Evolutionary conservation across 2,888 invertebrate species (phyloP), one percentile per base, ranked within the genome.

Genomic region (Neoscelio sp.): DNA sequence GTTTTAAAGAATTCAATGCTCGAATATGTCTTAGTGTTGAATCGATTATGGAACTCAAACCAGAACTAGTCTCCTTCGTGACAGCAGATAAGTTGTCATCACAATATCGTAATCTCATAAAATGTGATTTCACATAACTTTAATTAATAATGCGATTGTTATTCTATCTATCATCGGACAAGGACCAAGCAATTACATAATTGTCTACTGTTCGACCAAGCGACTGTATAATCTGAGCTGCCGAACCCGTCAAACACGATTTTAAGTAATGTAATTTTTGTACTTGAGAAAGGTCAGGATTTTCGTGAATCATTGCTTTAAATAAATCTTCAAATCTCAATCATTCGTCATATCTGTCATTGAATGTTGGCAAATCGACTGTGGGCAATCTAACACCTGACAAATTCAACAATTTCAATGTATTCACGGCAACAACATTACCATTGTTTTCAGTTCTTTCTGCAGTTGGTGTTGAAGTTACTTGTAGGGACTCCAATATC

Each of bases 261-360:
- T 56, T 35, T 10, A 77, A 15, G n/a, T 78, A n/a, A n/a, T n/a
- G n/a, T n/a, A n/a, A 73, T 48, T 82, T 82, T 48, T 79, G 74
- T 3, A 67, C 70, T 13, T 58, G 15, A 8, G 68, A n/a, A n/a
- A 80, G 35, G 8, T 62, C 35, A 2, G 13, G 10, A 56, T 79
- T 80, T 6, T 54, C 13, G 23, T 82, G 42, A 35, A 82, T 65
- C 13, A 82, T 26, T 12, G 77, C 52, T 2, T 15, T 60, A 50
- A 82, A 82, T 10, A 56, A 6, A 46, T 81, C 75, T 1, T 17
- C 7, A 48, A 81, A 82, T n/a, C 28, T 50, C 7, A 50, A 15
- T 30, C 48, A 50, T 15, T 50, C 48, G n/a, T 50, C 48, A 50
- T 50, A 50, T 3, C 33, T 10, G n/a, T 33, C 30, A 33, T 10